Percentiles rank a stretch among this genome's conserved stretches.
Evolutionary conservation across 2,888 invertebrate genomes (phyloP).

Genomic region (Macrosiphum euphorbiae): DNA sequence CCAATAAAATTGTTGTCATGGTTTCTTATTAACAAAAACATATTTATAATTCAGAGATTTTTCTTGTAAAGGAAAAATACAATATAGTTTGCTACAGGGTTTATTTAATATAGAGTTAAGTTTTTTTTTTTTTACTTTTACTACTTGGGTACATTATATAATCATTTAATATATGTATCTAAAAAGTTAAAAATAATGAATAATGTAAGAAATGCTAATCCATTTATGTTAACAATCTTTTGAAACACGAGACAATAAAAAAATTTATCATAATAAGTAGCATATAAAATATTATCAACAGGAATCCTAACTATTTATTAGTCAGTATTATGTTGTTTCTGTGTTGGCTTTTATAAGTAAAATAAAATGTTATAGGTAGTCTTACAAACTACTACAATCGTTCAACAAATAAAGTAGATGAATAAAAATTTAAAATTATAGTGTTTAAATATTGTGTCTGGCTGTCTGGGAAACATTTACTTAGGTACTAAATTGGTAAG

Average conservation of each 20-base stretch:
- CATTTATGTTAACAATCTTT: too few species aligned
- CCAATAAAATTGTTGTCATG: too few species aligned
- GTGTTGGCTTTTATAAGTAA: neutral
- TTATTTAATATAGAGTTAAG: too few species aligned
- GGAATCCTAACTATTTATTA: neutral
- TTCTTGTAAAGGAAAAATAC: too few species aligned
- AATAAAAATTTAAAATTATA: neutral
- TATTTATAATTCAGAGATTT: too few species aligned
- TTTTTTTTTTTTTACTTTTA: neutral
- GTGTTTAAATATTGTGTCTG: neutral
- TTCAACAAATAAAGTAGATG: neutral
- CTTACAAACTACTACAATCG: neutral
- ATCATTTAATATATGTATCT: neutral
- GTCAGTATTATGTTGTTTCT: neutral
- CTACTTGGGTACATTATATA: neutral
- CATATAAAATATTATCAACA: neutral
- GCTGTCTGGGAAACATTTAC: neutral
- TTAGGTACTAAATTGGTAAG: neutral
- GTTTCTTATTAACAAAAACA: too few species aligned
- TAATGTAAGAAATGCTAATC: constrained; percentile 2
- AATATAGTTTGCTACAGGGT: too few species aligned
- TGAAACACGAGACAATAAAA: neutral
- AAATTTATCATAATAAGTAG: neutral
- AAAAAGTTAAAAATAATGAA: neutral
- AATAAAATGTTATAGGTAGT: neutral